phyloP scores from a whole-genome alignment of 2,888 invertebrate genomes.

The Dasysyrphus albostriatus region DNA sequence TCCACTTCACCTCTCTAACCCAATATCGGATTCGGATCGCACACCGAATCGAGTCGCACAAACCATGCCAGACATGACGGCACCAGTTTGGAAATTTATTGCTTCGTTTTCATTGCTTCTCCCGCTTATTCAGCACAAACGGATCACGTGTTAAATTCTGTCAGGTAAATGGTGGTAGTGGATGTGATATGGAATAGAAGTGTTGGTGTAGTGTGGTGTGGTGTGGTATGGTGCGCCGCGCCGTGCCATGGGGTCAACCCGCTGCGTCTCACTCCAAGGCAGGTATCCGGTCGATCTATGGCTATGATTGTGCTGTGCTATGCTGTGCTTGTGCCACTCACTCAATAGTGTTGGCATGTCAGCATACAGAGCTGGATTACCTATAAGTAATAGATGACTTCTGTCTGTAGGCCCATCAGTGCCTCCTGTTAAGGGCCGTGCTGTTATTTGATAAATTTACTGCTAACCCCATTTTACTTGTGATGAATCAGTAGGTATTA shows the following conservation, averaged over 20 bases:
- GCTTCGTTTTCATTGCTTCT: conserved; percentile 74
- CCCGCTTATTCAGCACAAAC: conserved; percentile 75
- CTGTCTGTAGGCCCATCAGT: background rate
- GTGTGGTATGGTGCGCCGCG: conserved; percentile 15
- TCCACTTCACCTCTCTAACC: conserved; percentile 51
- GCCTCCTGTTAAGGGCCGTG: no score
- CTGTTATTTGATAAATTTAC: no score
- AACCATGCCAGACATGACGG: conserved; percentile 77
- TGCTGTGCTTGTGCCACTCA: conserved; percentile 38
- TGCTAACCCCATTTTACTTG: no score
- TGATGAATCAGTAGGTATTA: no score
- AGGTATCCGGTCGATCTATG: conserved; percentile 68
- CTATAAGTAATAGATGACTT: background rate
- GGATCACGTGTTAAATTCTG: conserved; percentile 76
- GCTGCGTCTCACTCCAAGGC: conserved; percentile 57
- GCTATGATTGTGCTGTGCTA: conserved; percentile 13
- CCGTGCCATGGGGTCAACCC: conserved; percentile 48
- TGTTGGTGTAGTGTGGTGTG: background rate
- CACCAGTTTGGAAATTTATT: conserved; percentile 77
- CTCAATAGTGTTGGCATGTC: conserved; percentile 36
- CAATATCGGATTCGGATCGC: conserved; percentile 51
- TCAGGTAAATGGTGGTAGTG: conserved; percentile 64
- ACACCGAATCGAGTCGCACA: conserved; percentile 72
- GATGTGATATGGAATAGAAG: conserved; percentile 38
- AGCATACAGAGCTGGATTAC: conserved; percentile 2